A percentile compares a stretch with the other conserved stretches of the same genome.
Evolutionary conservation across 2,797 vertebrate species (phyloP).

Genomic region (Microhierax caerulescens): DNA sequence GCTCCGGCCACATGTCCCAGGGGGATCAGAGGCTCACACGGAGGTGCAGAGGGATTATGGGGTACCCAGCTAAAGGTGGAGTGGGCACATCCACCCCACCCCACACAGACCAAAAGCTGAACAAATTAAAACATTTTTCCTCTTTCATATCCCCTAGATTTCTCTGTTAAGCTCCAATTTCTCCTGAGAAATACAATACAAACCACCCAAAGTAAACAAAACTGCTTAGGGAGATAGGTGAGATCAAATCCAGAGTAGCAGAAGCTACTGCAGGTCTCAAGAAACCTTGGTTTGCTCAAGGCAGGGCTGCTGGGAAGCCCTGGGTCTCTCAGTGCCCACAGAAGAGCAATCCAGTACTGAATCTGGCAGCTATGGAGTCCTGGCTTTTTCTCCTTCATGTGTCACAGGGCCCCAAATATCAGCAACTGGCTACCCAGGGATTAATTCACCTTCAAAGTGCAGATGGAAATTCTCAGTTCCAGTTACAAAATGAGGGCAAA

Average conservation of each 20-base stretch:
- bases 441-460: slow-evolving; percentile 30
- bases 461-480: slow-evolving; percentile 38
- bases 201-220: not conserved
- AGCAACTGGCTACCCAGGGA: slow-evolving; percentile 19
- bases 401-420: not conserved
- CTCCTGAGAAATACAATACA: not conserved
- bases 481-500: slow-evolving; percentile 39
- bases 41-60: not conserved
- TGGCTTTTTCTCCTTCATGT: slow-evolving; percentile 29
- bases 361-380: not conserved
- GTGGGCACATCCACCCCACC: not conserved
- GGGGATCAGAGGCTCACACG: not conserved
- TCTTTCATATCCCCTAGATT: not conserved
- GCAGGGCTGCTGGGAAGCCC: not conserved
- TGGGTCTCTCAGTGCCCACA: not conserved
- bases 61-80: not conserved
- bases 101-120: not conserved
- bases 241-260: not conserved
- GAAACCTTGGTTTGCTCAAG: not conserved
- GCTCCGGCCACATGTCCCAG: not conserved
- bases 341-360: not conserved
- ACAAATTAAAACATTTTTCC: not conserved
- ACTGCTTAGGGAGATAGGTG: not conserved
- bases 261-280: not conserved
- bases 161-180: not conserved